Conservation (phyloP, 2,113 vertebrate species). For the Pseudonaja textilis region DNA sequence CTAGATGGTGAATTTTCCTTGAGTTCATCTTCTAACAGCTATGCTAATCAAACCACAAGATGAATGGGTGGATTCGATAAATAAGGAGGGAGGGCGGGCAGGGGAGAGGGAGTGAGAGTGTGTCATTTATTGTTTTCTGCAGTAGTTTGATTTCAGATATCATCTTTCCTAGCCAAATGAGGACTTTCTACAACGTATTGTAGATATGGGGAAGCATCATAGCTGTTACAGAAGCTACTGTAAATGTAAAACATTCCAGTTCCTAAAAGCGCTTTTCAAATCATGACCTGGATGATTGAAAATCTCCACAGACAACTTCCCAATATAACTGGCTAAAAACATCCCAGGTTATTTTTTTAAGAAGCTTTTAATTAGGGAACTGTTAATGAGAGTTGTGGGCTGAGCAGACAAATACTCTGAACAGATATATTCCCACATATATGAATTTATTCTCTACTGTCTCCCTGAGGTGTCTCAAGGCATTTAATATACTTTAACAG, state of each 20-base stretch:
- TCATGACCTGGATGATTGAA: too few species aligned
- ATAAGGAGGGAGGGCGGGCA: too few species aligned
- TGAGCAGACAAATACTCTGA: background rate
- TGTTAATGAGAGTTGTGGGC: background rate
- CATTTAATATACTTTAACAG: background rate
- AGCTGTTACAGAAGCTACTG: background rate
- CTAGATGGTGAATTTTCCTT: background rate
- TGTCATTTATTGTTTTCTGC: background rate
- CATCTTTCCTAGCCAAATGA: background rate
- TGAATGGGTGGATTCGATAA: background rate
- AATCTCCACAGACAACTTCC: too few species aligned
- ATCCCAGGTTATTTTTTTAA: background rate
- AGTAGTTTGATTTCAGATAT: background rate
- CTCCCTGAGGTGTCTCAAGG: background rate
- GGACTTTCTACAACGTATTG: background rate
- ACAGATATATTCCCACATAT: background rate
- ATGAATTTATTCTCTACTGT: background rate
- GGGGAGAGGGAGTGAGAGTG: too few species aligned
- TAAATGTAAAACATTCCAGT: background rate
- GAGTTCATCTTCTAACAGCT: background rate
- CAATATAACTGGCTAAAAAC: background rate
- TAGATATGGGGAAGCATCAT: background rate
- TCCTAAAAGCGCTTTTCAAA: background rate
- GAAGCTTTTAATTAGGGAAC: background rate
- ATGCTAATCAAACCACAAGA: background rate